Conservation (phyloP, 2,113 vertebrate genomes). For the Cyanoliseus patagonus region DNA sequence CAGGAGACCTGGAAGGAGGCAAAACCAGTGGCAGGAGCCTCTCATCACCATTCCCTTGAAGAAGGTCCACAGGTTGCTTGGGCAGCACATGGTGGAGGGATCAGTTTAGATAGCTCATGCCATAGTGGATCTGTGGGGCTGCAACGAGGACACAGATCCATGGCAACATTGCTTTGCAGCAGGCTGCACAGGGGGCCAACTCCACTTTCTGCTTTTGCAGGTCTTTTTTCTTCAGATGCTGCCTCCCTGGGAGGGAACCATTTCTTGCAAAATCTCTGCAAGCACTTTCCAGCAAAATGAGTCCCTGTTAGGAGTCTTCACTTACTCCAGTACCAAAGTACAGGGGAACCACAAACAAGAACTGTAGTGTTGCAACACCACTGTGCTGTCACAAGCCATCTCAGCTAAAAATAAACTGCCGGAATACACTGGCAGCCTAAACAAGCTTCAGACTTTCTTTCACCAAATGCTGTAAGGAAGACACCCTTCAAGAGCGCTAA, state of each 20-base stretch:
- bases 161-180: neutral
- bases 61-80: neutral
- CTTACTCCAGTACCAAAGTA: neutral
- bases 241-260: neutral
- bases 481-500: neutral
- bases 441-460: neutral
- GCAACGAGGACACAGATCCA: neutral
- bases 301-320: neutral
- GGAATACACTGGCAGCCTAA: neutral
- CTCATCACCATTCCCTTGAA: neutral
- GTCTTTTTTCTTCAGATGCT: neutral
- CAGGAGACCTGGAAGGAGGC: neutral
- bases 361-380: neutral
- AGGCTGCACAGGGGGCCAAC: neutral
- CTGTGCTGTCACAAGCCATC: neutral
- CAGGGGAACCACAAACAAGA: constrained; percentile 14
- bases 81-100: neutral
- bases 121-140: neutral
- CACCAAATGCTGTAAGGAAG: neutral
- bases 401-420: constrained; percentile 9
- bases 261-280: neutral
- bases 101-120: fast-evolving
- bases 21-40: neutral
- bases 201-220: neutral
- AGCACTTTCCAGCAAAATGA: neutral